phyloP scores from a whole-genome alignment of 2,888 invertebrate species.

The Ophion costatus region DNA sequence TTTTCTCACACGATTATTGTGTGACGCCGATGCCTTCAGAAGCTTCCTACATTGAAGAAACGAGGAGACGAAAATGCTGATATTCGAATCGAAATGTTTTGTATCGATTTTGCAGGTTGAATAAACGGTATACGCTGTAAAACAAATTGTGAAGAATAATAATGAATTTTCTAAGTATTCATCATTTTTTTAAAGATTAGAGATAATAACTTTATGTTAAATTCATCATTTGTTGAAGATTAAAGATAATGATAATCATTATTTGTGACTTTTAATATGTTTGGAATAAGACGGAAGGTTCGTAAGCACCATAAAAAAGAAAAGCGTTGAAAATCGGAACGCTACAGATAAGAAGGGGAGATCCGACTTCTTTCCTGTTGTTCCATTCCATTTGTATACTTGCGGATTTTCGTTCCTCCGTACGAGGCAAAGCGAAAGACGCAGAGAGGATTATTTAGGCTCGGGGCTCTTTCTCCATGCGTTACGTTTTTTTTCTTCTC shows the following conservation, averaged over 20 bases:
- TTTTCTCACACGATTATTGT: conserved; percentile 5
- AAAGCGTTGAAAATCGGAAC: neutral
- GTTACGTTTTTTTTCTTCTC: conserved; percentile 31
- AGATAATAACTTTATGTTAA: no score
- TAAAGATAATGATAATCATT: neutral
- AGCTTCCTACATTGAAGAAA: neutral
- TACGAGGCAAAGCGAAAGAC: conserved; percentile 31
- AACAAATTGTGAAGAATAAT: neutral
- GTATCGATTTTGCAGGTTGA: no score
- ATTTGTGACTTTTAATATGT: neutral
- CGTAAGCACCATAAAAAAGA: neutral
- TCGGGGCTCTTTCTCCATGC: conserved; percentile 29
- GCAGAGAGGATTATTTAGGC: conserved; percentile 70
- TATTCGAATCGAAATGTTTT: no score
- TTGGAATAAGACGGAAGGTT: neutral
- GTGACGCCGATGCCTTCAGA: neutral
- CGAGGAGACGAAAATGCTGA: neutral
- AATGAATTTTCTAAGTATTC: no score
- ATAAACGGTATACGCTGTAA: no score
- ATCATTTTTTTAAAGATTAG: no score
- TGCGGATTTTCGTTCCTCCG: neutral
- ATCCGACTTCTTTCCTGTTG: neutral
- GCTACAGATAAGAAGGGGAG: no score
- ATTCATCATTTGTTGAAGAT: no score
- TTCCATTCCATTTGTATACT: neutral